A percentile compares a stretch with the other conserved stretches of the same genome.
These are phyloP conservation scores for Stenodema calcarata DNA, from an alignment of 2,888 invertebrate species.

Conservation along the genomic window DNA sequence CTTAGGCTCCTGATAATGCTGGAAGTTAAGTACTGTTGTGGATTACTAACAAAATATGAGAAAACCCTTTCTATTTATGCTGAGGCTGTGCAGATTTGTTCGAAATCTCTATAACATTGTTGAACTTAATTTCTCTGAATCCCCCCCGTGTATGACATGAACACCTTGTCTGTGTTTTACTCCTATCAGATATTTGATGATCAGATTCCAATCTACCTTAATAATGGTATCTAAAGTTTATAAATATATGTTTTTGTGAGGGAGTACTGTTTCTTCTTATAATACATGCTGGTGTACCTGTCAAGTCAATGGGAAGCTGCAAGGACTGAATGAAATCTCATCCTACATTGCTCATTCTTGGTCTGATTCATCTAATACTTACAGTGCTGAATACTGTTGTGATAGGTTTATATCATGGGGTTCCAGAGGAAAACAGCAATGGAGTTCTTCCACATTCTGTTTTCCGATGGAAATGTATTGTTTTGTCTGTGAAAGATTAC, in stretches of 20 bases:
- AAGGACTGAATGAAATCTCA: neutral
- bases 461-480: neutral
- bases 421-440: neutral
- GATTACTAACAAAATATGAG: neutral
- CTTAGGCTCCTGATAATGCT: slow-evolving; percentile 25
- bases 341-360: neutral
- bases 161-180: neutral
- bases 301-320: neutral
- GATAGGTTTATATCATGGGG: neutral
- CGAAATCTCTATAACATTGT: neutral
- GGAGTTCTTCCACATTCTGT: neutral
- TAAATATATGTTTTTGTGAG: neutral
- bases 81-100: slow-evolving; percentile 29
- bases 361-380: neutral
- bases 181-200: neutral
- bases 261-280: neutral
- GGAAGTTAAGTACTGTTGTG: neutral
- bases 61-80: slow-evolving; percentile 10
- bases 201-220: neutral
- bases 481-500: neutral
- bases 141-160: neutral
- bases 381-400: neutral
- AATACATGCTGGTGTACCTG: neutral
- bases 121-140: neutral
- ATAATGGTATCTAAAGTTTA: neutral